Percentiles rank a stretch among this genome's conserved stretches.
phyloP scores from a whole-genome alignment of 2,113 vertebrate species.

The Bubo bubo region DNA sequence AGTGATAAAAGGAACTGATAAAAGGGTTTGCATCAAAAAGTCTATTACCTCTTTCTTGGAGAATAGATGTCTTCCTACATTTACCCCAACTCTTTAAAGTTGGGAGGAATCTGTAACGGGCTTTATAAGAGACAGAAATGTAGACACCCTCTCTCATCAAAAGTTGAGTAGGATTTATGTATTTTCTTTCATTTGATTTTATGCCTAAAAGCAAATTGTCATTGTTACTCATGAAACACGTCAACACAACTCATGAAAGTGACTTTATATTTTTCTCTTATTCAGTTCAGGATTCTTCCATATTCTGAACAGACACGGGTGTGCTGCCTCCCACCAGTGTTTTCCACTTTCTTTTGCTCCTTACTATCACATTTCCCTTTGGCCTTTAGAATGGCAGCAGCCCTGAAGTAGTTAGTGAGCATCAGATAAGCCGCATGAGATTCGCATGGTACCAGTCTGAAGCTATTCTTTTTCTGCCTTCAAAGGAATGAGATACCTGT shows the following conservation, averaged over 20 bases:
- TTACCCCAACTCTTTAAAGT: neutral
- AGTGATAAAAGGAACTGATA: neutral
- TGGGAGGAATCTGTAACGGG: neutral
- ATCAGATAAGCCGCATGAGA: neutral
- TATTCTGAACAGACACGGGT: neutral
- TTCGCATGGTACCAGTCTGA: neutral
- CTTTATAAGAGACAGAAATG: neutral
- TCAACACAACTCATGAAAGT: neutral
- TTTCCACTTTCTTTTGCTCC: neutral
- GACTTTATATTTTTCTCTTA: neutral
- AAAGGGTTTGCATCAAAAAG: neutral
- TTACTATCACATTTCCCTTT: neutral
- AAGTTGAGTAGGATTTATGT: neutral
- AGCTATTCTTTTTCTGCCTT: neutral
- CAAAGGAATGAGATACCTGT: neutral
- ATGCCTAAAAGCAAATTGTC: neutral
- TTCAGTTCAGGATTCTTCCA: neutral
- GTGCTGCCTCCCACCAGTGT: neutral
- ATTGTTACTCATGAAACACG: neutral
- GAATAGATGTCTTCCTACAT: neutral
- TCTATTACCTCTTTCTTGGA: neutral
- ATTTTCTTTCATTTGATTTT: neutral
- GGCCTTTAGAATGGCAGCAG: neutral
- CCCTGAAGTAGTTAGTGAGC: neutral
- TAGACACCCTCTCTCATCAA: neutral